Evolutionary conservation across 2,113 vertebrate genomes (phyloP), one percentile per base, ranked within the genome.

Genomic region (Caretta caretta): DNA sequence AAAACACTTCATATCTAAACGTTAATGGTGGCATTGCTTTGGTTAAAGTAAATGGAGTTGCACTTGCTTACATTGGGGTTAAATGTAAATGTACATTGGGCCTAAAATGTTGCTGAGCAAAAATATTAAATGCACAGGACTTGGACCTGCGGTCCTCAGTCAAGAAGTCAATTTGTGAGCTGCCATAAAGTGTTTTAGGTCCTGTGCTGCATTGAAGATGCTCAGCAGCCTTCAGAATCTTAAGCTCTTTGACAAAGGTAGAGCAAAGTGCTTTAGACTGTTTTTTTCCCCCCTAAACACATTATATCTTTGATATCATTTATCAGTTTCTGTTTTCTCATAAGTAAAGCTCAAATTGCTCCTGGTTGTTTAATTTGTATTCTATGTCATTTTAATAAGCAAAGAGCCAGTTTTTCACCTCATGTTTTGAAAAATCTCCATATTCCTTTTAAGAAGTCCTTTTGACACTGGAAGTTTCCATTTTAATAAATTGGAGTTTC

Each of bases 361-460:
- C 78, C 88, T 12, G 78, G 65, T 80, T 75, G 78, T 19, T 69
- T 51, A 25, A 46, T 80, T 84, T 88, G 38, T 54, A 69, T 84
- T 38, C n/a, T 24, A 22, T 87, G 20, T 35, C 48, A 84, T 92
- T 65, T 65, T 59, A 56, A 84, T 88, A 84, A n/a, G 53, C 72
- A 84, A 50, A 50, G 57, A 49, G 56, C 83, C 69, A 84, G 76
- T 84, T 57, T 57, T 48, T 92, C 38, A 54, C 69, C 38, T 92
- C 38, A 31, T n/a, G 65, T 54, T 88, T 84, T 78, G 72, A 80
- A 80, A 88, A 80, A 56, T 84, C 24, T 50, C 72, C 57, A 54
- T 79, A 84, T 92, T 84, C 75, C 86, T 88, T 65, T 80, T 22
- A 69, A 83, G 91, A 92, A 84, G 51, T 88, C 72, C 57, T 88